These are phyloP conservation scores for Drosophila bocqueti DNA, from an alignment of 1,140 invertebrate genomes.

Conservation along the genomic window DNA sequence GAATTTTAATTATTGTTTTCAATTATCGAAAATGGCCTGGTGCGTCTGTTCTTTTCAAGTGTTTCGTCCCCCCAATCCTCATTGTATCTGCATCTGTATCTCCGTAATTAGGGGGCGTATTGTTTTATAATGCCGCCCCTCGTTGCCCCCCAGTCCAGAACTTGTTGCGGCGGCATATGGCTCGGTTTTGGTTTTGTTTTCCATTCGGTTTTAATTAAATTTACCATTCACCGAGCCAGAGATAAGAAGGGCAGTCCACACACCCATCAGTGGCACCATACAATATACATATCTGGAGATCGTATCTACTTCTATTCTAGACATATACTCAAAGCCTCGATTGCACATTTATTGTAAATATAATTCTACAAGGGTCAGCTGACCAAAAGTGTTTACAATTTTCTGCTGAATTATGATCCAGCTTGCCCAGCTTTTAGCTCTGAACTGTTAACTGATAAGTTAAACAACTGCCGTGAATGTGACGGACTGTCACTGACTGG, in stretches of 20 bases:
- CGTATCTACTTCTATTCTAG: background rate
- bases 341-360: conserved; percentile 3
- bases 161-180: conserved; percentile 63
- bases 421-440: conserved; percentile 49
- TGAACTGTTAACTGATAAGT: conserved; percentile 73
- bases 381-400: conserved; percentile 39
- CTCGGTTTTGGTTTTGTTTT: conserved; percentile 31
- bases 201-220: conserved; percentile 71
- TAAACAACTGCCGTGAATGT: conserved; percentile 65
- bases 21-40: conserved; percentile 82
- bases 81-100: conserved; percentile 48
- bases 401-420: conserved; percentile 51
- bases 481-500: conserved; percentile 19
- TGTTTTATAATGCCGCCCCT: conserved; percentile 48
- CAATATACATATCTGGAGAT: background rate
- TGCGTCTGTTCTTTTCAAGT: conserved; percentile 69
- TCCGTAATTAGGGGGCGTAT: conserved; percentile 72
- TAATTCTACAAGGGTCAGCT: conserved; percentile 44
- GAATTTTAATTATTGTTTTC: conserved; percentile 85
- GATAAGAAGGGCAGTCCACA: conserved; percentile 38
- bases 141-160: background rate
- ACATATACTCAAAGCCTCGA: background rate
- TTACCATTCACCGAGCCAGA: conserved; percentile 30
- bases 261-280: background rate
- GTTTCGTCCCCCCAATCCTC: conserved; percentile 10